A percentile compares a stretch with the other conserved stretches of the same genome.
These are phyloP conservation scores for Drosophila paramelanica DNA, from an alignment of 2,888 invertebrate species.

Conservation along the genomic window DNA sequence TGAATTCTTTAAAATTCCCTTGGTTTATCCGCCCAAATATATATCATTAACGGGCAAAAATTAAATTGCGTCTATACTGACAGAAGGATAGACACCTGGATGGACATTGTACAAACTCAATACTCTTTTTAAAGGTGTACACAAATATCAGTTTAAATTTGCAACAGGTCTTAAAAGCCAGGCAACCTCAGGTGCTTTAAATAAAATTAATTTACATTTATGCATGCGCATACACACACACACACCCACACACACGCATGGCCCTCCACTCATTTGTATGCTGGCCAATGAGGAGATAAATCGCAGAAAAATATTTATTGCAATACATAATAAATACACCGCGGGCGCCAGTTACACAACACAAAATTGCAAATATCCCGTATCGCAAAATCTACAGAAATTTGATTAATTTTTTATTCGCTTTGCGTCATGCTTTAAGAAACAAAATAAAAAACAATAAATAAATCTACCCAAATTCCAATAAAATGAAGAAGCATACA, in stretches of 20 bases:
- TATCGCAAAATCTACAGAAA: conserved; percentile 45
- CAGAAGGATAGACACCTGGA: no score
- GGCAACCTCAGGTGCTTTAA: conserved; percentile 17
- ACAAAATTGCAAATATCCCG: conserved; percentile 52
- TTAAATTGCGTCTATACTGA: no score
- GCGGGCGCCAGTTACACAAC: conserved; percentile 22
- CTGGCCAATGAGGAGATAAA: conserved; percentile 37
- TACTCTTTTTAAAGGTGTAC: no score
- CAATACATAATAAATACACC: conserved; percentile 62
- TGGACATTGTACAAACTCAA: neutral
- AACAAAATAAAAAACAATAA: conserved; percentile 25
- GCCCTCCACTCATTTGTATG: neutral
- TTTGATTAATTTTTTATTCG: conserved; percentile 61
- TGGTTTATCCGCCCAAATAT: no score
- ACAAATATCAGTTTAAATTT: neutral
- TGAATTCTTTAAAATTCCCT: no score
- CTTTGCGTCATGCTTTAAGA: conserved; percentile 21
- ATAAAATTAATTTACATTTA: conserved; percentile 32
- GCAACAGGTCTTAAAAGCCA: conserved; percentile 11
- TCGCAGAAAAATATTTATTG: conserved; percentile 67
- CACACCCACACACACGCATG: neutral
- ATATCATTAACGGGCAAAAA: no score
- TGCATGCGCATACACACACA: neutral
- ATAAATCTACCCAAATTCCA: conserved; percentile 28
- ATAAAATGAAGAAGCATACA: conserved; percentile 15